These are phyloP conservation scores for Galerucella nymphaeae DNA, from an alignment of 2,888 invertebrate species.

Conservation along the genomic window DNA sequence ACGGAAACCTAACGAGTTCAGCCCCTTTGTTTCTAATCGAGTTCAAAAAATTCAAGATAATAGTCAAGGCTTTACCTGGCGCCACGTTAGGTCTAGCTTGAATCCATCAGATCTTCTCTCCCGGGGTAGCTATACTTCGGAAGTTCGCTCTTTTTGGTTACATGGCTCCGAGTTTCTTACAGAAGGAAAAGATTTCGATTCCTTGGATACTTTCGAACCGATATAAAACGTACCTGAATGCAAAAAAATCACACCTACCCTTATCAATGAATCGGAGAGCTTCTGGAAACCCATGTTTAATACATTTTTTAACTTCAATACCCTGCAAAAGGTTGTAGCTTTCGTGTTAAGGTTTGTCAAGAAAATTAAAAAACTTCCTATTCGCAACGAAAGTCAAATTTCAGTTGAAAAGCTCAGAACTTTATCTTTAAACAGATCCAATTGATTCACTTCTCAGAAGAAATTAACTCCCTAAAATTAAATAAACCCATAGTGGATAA, in stretches of 20 bases:
- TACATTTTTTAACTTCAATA: background rate
- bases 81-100: background rate
- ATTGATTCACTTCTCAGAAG: background rate
- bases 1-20: background rate
- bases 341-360: too few relatives aligned
- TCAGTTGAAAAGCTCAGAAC: too few relatives aligned
- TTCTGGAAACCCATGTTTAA: constrained; percentile 2
- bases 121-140: background rate
- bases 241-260: constrained; percentile 1
- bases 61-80: background rate
- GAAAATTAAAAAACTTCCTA: too few relatives aligned
- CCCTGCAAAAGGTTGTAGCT: background rate
- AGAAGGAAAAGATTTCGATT: background rate
- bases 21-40: background rate
- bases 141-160: background rate
- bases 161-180: background rate
- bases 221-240: background rate
- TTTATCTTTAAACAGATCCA: too few relatives aligned
- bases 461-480: constrained; percentile 4
- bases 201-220: background rate
- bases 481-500: constrained; percentile 1
- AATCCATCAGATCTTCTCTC: constrained; percentile 1
- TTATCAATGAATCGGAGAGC: background rate
- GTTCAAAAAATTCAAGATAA: background rate
- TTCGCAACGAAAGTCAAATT: too few relatives aligned